These are phyloP conservation scores for Zele albiditarsus DNA, from an alignment of 2,888 invertebrate genomes.

Conservation along the genomic window DNA sequence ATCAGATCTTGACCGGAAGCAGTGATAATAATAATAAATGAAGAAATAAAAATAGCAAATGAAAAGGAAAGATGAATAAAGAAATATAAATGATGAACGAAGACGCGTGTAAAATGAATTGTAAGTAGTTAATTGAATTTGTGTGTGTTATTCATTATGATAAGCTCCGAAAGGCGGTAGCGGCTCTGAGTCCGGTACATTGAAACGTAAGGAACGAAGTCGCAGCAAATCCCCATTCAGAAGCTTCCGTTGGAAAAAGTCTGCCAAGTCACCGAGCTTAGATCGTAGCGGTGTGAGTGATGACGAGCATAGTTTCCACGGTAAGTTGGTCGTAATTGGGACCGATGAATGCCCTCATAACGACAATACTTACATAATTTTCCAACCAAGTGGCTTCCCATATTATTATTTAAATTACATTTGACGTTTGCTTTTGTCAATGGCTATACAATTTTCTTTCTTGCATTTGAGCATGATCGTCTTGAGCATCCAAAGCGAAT, in stretches of 20 bases:
- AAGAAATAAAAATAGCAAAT: not conserved
- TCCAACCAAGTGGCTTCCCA: not conserved
- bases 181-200: constrained; percentile 69
- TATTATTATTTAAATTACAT: constrained; percentile 13
- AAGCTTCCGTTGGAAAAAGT: constrained; percentile 93
- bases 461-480: constrained; percentile 28
- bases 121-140: constrained; percentile 58
- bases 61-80: not conserved
- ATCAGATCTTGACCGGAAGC: constrained; percentile 31
- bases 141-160: constrained; percentile 52
- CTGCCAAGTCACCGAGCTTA: constrained; percentile 77
- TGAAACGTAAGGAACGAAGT: constrained; percentile 83
- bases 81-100: not conserved
- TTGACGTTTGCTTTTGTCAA: constrained; percentile 20
- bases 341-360: constrained; percentile 15
- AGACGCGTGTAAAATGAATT: constrained; percentile 33
- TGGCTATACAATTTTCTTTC: constrained; percentile 10
- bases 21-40: constrained; percentile 31
- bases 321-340: constrained; percentile 57
- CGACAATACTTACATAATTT: constrained; percentile 6
- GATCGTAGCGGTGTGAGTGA: constrained; percentile 84
- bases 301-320: constrained; percentile 81
- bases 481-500: constrained; percentile 7
- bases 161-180: constrained; percentile 68
- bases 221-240: constrained; percentile 96